Conservation (phyloP, 2,797 vertebrate species). For the Anguilla anguilla region DNA sequence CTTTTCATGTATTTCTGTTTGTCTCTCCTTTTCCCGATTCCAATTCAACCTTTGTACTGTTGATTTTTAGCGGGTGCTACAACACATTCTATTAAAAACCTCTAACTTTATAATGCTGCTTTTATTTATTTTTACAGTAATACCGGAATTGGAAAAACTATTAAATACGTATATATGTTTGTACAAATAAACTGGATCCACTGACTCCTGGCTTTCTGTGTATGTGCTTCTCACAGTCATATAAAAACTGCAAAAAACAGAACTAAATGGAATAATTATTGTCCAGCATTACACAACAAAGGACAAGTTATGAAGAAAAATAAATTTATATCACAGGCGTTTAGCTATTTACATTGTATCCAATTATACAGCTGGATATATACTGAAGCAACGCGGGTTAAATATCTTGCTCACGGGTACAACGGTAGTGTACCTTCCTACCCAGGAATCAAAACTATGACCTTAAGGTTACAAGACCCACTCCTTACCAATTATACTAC, state of each 20-base stretch:
- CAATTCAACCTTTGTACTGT: background rate
- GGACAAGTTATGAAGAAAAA: too few species aligned
- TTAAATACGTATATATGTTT: background rate
- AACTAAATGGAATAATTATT: background rate
- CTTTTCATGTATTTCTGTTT: background rate
- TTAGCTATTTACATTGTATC: too few species aligned
- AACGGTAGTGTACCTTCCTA: too few species aligned
- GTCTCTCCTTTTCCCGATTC: background rate
- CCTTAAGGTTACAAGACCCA: too few species aligned
- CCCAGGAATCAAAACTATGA: too few species aligned
- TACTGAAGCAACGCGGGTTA: too few species aligned
- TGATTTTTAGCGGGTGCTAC: background rate
- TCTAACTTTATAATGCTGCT: slow-evolving; percentile 4
- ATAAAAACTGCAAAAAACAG: background rate
- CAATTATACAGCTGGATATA: too few species aligned
- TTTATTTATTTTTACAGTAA: slow-evolving; percentile 14
- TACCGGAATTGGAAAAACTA: background rate
- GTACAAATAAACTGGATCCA: slow-evolving; percentile 1
- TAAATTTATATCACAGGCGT: too few species aligned
- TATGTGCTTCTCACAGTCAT: background rate
- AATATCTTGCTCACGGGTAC: too few species aligned
- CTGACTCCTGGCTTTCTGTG: background rate
- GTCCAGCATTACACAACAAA: too few species aligned
- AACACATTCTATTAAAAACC: background rate
- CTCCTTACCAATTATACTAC: too few species aligned